Conservation (phyloP, 2,113 vertebrate genomes). For the Castor canadensis region DNA sequence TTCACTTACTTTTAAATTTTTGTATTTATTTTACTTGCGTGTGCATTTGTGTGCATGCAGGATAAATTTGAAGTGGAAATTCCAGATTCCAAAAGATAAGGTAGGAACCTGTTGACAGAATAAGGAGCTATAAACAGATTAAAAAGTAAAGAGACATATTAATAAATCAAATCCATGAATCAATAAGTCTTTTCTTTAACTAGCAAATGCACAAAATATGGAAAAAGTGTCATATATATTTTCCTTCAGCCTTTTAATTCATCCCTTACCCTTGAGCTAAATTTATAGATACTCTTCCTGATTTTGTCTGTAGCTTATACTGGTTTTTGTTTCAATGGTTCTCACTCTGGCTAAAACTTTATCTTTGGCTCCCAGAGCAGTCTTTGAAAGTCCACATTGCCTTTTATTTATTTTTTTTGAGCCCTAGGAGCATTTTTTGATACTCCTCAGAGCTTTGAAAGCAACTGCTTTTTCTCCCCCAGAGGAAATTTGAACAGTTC, state of each 20-base stretch:
- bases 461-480: background rate
- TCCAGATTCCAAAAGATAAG: background rate
- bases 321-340: background rate
- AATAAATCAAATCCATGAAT: background rate
- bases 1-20: background rate
- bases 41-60: too few species aligned
- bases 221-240: background rate
- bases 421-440: background rate
- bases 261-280: background rate
- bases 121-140: background rate
- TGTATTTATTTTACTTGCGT: background rate
- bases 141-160: background rate
- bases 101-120: background rate
- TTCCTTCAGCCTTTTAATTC: background rate
- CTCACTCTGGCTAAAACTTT: background rate
- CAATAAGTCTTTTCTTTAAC: background rate
- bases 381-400: conserved; percentile 17
- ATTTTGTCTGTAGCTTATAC: background rate
- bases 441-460: conserved; percentile 55
- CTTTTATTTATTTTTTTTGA: conserved; percentile 13
- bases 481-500: conserved; percentile 30
- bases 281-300: background rate
- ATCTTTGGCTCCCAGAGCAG: background rate
- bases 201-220: background rate
- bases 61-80: background rate